These are phyloP conservation scores for Hafferia zeledoni DNA, from an alignment of 2,797 vertebrate species.

Conservation along the genomic window DNA sequence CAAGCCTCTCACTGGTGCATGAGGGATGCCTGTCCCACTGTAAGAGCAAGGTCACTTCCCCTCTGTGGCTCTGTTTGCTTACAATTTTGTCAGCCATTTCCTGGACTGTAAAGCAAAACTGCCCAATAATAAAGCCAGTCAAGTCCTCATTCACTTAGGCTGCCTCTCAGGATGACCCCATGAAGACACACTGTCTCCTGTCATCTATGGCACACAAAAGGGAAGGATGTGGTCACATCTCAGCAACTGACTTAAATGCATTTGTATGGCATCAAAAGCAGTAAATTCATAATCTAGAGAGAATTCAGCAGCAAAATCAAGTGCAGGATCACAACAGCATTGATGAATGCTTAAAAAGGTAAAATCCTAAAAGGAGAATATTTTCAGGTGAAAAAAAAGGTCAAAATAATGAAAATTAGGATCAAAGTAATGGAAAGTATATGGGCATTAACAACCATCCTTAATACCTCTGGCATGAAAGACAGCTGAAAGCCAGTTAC, in stretches of 20 bases:
- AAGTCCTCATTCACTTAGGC: background rate
- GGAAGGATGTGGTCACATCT: background rate
- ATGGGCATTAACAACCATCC: background rate
- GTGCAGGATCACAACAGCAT: background rate
- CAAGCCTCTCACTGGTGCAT: fast-evolving
- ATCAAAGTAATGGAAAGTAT: background rate
- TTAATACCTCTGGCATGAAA: background rate
- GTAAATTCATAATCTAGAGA: background rate
- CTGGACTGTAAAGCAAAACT: background rate
- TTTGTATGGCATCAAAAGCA: background rate
- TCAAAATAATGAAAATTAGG: background rate
- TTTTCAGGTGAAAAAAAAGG: background rate
- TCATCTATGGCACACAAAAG: background rate
- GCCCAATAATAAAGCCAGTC: background rate
- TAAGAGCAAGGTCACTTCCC: background rate
- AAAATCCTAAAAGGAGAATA: background rate
- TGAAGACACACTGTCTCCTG: background rate
- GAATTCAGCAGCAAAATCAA: background rate
- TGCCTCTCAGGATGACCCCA: background rate
- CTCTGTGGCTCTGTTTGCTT: background rate
- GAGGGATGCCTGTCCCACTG: fast-evolving
- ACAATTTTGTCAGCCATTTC: background rate
- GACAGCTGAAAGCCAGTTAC: background rate
- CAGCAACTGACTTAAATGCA: background rate
- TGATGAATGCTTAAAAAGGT: background rate